Evolutionary conservation across 2,888 invertebrate species (phyloP), one percentile per base, ranked within the genome.

Genomic region (Lasius platythorax): DNA sequence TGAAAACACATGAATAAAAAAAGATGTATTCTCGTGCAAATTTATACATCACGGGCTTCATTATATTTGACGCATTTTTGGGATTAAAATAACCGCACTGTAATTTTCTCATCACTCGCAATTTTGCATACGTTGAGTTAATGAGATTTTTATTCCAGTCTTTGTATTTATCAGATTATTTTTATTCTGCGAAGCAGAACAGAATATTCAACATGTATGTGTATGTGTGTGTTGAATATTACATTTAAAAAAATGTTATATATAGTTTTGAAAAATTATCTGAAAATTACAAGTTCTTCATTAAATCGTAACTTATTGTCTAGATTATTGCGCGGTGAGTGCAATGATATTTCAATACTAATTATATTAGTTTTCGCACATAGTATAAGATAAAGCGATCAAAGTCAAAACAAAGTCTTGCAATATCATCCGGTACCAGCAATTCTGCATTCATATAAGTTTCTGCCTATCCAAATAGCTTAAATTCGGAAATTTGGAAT

Each of bases 141-240:
- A 67, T 37, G 28, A 67, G 12, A 68, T 37, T 67, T 75, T 76
- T 40, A 40, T 68, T 67, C 8, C 9, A 28, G 37, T 56, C 8
- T 11, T n/a, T 37, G 18, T 46, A 33, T 12, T 64, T 18, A 12
- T 33, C 4, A 15, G 8, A 63, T 66, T 33, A 33, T 11, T 11
- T 50, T 18, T 30, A 1, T 50, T 30, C 53, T 23, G 28, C 3
- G 11, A 6, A 1, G 37, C 5, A 73, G 0, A 23, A 28, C 5
- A 12, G 5, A 61, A 61, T 28, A 30, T 15, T 61, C 15, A n/a
- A 50, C 6, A 50, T 50, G 46, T 37, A 5, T 4, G 5, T 37
- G 37, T 4, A 4, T 37, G 30, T 37, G 0, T 37, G 5, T 37
- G 37, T 50, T 50, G 6, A 50, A 50, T 50, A n/a, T 50, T 6